Conservation (phyloP, 2,888 invertebrate genomes). For the Neelides folsomi region DNA sequence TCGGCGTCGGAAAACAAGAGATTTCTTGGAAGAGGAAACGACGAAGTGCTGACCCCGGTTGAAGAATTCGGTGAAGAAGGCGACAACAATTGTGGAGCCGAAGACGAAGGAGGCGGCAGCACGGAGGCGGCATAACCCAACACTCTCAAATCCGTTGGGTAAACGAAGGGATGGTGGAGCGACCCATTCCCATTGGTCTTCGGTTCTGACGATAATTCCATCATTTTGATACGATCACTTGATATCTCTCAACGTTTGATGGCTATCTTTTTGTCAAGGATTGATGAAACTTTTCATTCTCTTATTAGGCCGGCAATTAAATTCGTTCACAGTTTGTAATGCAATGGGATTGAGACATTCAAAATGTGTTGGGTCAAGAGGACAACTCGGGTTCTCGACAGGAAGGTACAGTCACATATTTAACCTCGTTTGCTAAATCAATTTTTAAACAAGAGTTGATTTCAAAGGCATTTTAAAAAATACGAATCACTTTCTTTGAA, state of each 20-base stretch:
- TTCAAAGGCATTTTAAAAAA: no score
- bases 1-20: conserved; percentile 29
- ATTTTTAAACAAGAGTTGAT: no score
- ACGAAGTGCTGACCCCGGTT: conserved; percentile 10
- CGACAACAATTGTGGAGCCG: conserved; percentile 3
- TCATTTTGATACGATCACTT: conserved; percentile 15
- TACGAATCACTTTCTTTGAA: no score
- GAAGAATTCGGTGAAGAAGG: conserved; percentile 23
- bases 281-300: not conserved
- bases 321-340: no score
- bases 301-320: not conserved
- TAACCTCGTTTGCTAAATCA: no score
- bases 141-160: conserved; percentile 30
- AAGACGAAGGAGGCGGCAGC: conserved; percentile 13
- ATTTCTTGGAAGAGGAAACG: conserved; percentile 28
- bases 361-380: no score
- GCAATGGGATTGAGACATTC: no score
- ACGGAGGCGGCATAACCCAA: conserved; percentile 28
- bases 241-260: not conserved
- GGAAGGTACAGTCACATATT: no score
- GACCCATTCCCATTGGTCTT: conserved; percentile 21
- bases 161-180: conserved; percentile 30
- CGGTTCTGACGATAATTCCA: conserved; percentile 27
- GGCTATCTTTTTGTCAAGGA: not conserved
- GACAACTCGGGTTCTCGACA: no score